Percentiles rank a stretch among this genome's conserved stretches.
Conservation (phyloP, 2,888 invertebrate genomes). For the Rhaphigaster nebulosa region DNA sequence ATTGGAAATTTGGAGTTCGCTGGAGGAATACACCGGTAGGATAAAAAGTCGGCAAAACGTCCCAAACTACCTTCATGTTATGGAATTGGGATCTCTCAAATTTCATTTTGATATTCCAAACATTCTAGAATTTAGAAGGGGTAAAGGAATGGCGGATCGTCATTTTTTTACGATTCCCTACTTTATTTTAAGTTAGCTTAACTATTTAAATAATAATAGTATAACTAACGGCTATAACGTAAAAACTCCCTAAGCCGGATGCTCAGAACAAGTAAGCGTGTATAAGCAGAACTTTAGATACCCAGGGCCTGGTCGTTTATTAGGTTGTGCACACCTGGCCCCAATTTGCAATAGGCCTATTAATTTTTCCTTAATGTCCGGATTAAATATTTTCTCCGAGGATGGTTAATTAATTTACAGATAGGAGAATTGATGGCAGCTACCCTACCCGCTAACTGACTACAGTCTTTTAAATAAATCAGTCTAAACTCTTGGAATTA, state of each 20-base stretch:
- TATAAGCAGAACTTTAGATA: not conserved
- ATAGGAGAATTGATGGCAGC: slow-evolving; percentile 5
- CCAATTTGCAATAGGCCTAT: not conserved
- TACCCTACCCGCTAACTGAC: not conserved
- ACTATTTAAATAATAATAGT: no score
- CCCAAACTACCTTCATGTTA: no score
- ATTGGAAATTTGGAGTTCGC: no score
- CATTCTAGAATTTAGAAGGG: no score
- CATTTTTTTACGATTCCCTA: no score
- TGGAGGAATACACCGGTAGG: no score
- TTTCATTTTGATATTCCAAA: no score
- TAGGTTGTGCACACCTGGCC: not conserved
- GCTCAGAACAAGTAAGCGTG: not conserved
- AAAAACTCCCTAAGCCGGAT: not conserved
- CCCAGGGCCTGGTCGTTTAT: not conserved
- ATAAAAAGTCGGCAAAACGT: no score
- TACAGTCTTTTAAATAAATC: slow-evolving; percentile 27
- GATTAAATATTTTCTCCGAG: slow-evolving; percentile 4
- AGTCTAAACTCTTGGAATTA: not conserved
- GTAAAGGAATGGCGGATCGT: no score
- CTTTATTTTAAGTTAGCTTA: not conserved
- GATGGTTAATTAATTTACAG: slow-evolving; percentile 12
- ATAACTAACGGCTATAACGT: not conserved
- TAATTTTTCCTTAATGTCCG: not conserved
- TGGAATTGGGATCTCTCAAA: no score